Base-by-base conservation (phyloP, 2,113 vertebrate species). In the Chitala chitala region DNA sequence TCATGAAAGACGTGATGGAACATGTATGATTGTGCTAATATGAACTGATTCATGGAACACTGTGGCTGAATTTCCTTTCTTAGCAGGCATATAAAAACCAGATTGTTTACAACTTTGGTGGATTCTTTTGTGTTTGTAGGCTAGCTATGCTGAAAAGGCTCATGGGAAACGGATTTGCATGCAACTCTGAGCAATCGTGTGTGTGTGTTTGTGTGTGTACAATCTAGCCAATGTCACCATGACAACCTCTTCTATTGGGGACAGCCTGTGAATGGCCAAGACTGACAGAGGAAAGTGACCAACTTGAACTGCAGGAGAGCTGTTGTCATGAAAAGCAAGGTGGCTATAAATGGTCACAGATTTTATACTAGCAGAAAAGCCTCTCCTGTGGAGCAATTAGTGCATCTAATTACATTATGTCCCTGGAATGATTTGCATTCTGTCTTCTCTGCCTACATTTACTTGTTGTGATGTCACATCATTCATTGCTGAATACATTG, bases 181-280 rank as follows among this genome's bases (percentile, higher is more conserved):
- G 56, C 24, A 58, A 31, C 20, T 61, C 51, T n/a, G n/a, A n/a
- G n/a, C n/a, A n/a, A n/a, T n/a, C n/a, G n/a, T n/a, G n/a, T n/a
- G n/a, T n/a, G n/a, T n/a, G n/a, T n/a, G n/a, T n/a, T 26, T 26
- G 46, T 74, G 55, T 50, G 66, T 51, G n/a, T 75, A 44, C 40
- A 31, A 53, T 42, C 54, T 48, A 40, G 61, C 48, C 33, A 51
- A 2, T 6, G 66, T 59, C 71, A 29, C 31, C 74, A 71, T 71
- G 48, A 36, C 55, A 69, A 76, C 68, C 44, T 50, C 29, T 29
- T 40, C 68, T 46, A 42, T 59, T 59, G 24, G 56, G 71, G 42
- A 42, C 54, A 61, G 54, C 6, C 55, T 72, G 24, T 38, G 40
- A 68, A 68, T 68, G 42, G 29, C 69, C 51, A 55, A n/a, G 36